These are phyloP conservation scores for Lepus timidus DNA, from an alignment of 2,113 vertebrate genomes.

Conservation along the genomic window DNA sequence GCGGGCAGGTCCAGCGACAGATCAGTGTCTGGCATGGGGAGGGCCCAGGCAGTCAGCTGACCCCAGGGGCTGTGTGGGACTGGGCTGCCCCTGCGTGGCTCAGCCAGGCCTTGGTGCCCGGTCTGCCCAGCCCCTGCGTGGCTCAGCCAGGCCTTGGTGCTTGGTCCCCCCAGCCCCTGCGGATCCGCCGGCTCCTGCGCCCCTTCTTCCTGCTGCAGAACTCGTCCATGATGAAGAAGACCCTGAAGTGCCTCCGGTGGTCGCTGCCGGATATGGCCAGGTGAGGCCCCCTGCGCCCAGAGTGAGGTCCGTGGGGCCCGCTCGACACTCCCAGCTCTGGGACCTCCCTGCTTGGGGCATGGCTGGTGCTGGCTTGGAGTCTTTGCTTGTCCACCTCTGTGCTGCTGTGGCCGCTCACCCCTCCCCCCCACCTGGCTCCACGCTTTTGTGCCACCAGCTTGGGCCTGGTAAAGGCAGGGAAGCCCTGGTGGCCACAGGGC, in stretches of 20 bases:
- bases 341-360: neutral
- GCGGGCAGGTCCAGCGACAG: too few species aligned
- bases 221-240: conserved; percentile 99
- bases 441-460: too few species aligned
- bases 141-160: too few species aligned
- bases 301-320: neutral
- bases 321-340: neutral
- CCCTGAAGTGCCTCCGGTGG: conserved; percentile 95
- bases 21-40: neutral
- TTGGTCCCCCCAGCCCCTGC: conserved; percentile 87
- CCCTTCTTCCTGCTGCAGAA: conserved; percentile 97
- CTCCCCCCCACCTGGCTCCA: too few species aligned
- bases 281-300: conserved; percentile 80
- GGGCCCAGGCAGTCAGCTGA: neutral
- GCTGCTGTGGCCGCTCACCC: rapidly evolving
- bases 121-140: too few species aligned
- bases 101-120: too few species aligned
- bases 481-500: neutral
- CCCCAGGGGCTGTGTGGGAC: neutral
- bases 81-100: neutral
- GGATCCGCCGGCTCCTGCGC: conserved; percentile 93
- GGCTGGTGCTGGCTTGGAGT: neutral
- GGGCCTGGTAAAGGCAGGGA: neutral
- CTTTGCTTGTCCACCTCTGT: neutral
- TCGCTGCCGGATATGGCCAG: conserved; percentile 97